Evolutionary conservation across 2,113 vertebrate species (phyloP).

Genomic region (Nothoprocta perdicaria): DNA sequence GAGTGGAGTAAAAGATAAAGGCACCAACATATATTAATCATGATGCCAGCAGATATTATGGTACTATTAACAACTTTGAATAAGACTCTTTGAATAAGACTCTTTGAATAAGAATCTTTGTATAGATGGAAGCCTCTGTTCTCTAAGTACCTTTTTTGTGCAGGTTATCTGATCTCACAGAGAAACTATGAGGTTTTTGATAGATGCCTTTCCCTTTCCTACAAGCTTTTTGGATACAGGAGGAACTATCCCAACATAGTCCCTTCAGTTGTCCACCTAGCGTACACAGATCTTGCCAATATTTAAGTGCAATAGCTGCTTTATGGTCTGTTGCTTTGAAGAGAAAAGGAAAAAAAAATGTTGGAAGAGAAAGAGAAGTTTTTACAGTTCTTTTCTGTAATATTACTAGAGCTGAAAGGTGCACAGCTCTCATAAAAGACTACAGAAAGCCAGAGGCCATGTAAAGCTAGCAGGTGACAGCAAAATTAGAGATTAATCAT

Average conservation of each 20-base stretch:
- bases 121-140: background rate
- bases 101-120: no score
- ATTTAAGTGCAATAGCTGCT: background rate
- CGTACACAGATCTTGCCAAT: background rate
- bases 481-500: conserved; percentile 6
- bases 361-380: background rate
- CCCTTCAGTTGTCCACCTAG: background rate
- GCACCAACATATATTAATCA: background rate
- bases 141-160: background rate
- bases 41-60: background rate
- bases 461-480: background rate
- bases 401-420: background rate
- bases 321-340: background rate
- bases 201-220: background rate
- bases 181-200: background rate
- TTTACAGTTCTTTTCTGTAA: background rate
- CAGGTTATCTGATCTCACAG: background rate
- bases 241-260: background rate
- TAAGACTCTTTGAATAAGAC: background rate
- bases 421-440: background rate
- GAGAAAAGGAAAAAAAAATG: background rate
- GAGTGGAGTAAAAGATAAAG: background rate
- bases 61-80: background rate
- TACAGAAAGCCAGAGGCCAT: conserved; percentile 14
- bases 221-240: background rate